Percentiles rank a stretch among this genome's conserved stretches.
These are phyloP conservation scores for Torymus tubicola DNA, from an alignment of 2,888 invertebrate genomes.

Conservation along the genomic window DNA sequence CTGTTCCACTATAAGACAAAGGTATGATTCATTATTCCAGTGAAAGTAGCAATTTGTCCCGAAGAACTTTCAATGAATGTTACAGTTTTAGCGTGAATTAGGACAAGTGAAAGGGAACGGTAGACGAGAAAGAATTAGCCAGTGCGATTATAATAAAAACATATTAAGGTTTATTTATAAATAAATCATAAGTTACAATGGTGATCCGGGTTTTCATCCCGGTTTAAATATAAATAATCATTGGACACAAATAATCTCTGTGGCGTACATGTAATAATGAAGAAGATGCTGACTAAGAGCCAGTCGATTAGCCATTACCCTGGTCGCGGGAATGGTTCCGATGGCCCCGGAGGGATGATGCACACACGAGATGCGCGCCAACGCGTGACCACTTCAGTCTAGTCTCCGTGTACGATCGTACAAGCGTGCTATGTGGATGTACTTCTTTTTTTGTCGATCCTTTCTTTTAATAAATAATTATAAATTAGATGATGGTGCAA, in stretches of 20 bases:
- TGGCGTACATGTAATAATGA: slow-evolving; percentile 55
- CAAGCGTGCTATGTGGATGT: too few relatives aligned
- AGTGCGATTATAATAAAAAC: slow-evolving; percentile 51
- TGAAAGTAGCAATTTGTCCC: neutral
- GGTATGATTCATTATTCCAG: neutral
- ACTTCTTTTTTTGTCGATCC: too few relatives aligned
- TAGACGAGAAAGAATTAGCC: neutral
- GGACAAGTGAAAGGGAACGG: neutral
- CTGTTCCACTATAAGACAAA: neutral
- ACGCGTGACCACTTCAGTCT: slow-evolving; percentile 53
- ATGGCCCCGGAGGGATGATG: slow-evolving; percentile 47
- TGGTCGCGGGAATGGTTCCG: slow-evolving; percentile 16
- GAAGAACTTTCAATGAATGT: neutral
- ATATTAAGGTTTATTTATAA: slow-evolving; percentile 69
- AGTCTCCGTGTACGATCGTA: slow-evolving; percentile 24
- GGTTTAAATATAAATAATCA: slow-evolving; percentile 66
- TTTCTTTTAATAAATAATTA: slow-evolving; percentile 38
- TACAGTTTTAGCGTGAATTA: neutral
- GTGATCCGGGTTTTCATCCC: slow-evolving; percentile 59
- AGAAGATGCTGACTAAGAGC: slow-evolving; percentile 66
- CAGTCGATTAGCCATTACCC: slow-evolving; percentile 54
- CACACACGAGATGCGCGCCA: slow-evolving; percentile 5
- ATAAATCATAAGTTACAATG: slow-evolving; percentile 72
- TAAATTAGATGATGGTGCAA: neutral
- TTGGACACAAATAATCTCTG: slow-evolving; percentile 66